Conservation (phyloP, 2,113 vertebrate species). For the Propithecus coquereli region DNA sequence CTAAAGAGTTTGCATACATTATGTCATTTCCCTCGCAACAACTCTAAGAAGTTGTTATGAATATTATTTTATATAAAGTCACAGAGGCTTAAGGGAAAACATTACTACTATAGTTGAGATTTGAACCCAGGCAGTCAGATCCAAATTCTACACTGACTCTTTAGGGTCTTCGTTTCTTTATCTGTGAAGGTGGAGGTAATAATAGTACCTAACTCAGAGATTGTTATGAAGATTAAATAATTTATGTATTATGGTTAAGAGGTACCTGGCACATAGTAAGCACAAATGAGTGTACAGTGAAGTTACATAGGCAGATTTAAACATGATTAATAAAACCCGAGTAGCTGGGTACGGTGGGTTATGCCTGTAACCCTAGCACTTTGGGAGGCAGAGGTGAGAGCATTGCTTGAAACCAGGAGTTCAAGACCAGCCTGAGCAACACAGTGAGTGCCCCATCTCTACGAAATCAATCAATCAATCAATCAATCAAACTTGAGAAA, state of each 20-base stretch:
- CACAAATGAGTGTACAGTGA: neutral
- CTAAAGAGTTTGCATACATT: neutral
- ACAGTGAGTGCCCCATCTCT: too few species aligned
- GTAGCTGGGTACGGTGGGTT: too few species aligned
- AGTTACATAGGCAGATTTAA: neutral
- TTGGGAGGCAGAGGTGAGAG: too few species aligned
- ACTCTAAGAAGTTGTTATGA: neutral
- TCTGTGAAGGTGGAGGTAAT: neutral
- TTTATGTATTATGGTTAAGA: neutral
- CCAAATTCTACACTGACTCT: neutral
- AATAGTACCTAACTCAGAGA: neutral
- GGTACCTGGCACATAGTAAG: neutral
- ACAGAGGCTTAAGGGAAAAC: neutral
- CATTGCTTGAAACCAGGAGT: too few species aligned
- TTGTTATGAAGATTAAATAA: slow-evolving; percentile 25
- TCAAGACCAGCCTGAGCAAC: too few species aligned
- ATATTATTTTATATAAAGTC: neutral
- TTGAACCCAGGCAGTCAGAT: neutral
- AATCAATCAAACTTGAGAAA: neutral
- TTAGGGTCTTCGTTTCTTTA: slow-evolving; percentile 25
- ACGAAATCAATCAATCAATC: too few species aligned
- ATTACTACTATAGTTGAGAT: neutral
- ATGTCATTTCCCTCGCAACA: neutral
- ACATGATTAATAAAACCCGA: neutral
- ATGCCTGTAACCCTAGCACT: too few species aligned